Evolutionary conservation across 2,113 vertebrate genomes (phyloP), one percentile per base, ranked within the genome.

Genomic region (Ictidomys tridecemlineatus): DNA sequence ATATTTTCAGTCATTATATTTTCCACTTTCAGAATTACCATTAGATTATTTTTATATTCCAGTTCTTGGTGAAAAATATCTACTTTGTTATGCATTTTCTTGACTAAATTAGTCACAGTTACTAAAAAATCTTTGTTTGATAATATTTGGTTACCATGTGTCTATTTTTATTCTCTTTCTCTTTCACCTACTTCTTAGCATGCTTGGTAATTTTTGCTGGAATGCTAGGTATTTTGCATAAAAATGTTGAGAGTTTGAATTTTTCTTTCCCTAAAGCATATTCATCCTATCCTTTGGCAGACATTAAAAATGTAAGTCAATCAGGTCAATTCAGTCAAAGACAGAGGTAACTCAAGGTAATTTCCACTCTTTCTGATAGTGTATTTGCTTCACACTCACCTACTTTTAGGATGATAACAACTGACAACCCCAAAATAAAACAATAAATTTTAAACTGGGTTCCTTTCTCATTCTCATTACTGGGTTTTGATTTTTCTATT

Each of bases 1-100:
- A 58, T 90, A 92, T 65, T 92, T 97, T 95, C 13, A 94, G 67
- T 85, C 91, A n/a, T 18, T 58, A 39, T 84, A 82, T 80, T 91
- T 91, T 95, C 11, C 1, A 61, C 32, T 93, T 79, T 48, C 63
- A 91, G 70, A 85, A 76, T 39, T 88, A 80, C 39, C 70, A n/a
- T 39, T 85, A 84, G 20, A 70, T 69, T 74, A 37, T 86, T 80
- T 94, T 95, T 90, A 42, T 70, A 87, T 94, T 90, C 13, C 1
- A 74, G 22, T 79, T 76, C n/a, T 70, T 58, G 5, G 2, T 80
- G 9, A 91, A 90, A 58, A 89, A 42, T 83, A 1, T 82, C 37
- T 79, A 28, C 89, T 86, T 92, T 77, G 3, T 61, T 73, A 79
- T 78, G 5, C 78, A 10, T 77, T 72, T 84, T 94, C 20, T 42